phyloP scores from a whole-genome alignment of 2,888 invertebrate species.

The Pomacea canaliculata region DNA sequence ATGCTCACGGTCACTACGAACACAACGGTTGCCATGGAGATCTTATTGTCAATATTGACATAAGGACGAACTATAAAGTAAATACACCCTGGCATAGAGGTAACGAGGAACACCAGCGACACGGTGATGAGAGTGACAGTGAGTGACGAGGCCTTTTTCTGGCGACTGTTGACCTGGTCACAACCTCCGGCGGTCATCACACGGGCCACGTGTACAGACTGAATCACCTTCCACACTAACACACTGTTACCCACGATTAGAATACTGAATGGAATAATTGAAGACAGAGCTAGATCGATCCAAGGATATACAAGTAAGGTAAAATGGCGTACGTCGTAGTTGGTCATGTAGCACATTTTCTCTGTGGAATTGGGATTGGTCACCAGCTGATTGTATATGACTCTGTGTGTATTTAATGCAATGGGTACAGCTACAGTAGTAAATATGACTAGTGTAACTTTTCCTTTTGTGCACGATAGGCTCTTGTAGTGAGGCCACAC shows the following conservation, averaged over 20 bases:
- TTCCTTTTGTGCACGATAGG: neutral
- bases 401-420: neutral
- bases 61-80: neutral
- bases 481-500: neutral
- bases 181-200: neutral
- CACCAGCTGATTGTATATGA: neutral
- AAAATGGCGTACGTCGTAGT: too few relatives aligned
- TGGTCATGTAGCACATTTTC: too few relatives aligned
- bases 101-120: neutral
- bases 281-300: neutral
- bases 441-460: neutral
- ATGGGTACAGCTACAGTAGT: neutral
- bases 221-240: neutral
- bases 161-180: neutral
- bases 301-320: neutral
- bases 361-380: neutral
- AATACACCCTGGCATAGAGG: neutral
- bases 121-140: neutral
- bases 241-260: neutral
- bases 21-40: too few relatives aligned
- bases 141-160: neutral
- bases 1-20: too few relatives aligned
- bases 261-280: neutral
- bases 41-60: too few relatives aligned
- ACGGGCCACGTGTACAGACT: neutral